phyloP scores from a whole-genome alignment of 2,797 vertebrate genomes.

The Labeo calbasu region DNA sequence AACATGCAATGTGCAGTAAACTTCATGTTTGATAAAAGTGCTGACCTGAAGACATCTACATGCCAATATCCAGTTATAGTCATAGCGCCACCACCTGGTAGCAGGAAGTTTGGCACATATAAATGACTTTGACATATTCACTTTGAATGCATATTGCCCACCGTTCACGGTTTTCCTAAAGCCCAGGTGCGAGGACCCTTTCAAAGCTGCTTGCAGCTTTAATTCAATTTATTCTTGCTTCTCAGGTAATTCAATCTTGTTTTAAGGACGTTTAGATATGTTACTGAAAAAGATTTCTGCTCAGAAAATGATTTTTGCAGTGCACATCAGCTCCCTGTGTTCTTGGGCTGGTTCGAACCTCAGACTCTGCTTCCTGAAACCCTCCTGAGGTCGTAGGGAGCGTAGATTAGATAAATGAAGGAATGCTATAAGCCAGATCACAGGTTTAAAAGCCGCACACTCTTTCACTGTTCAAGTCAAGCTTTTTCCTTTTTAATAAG shows the following conservation, averaged over 20 bases:
- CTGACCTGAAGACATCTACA: no score
- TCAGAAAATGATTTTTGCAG: constrained; percentile 7
- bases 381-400: constrained; percentile 34
- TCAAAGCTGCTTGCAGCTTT: no score
- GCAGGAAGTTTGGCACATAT: no score
- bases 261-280: constrained; percentile 5
- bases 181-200: no score
- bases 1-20: no score
- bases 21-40: no score
- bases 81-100: no score
- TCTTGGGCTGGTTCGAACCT: constrained; percentile 19
- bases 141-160: no score
- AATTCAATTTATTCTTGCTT: not conserved
- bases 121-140: no score
- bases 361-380: constrained; percentile 36
- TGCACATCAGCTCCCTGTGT: constrained; percentile 20
- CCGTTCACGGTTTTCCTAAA: no score
- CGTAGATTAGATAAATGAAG: constrained; percentile 53
- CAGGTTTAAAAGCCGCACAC: constrained; percentile 22
- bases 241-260: not conserved
- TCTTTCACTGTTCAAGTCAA: constrained; percentile 32
- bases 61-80: no score
- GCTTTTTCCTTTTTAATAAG: constrained; percentile 53
- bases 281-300: constrained; percentile 2
- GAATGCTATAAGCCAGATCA: constrained; percentile 44